A percentile compares a stretch with the other conserved stretches of the same genome.
Conservation (phyloP, 2,888 invertebrate genomes). For the Galerucella calmariensis region DNA sequence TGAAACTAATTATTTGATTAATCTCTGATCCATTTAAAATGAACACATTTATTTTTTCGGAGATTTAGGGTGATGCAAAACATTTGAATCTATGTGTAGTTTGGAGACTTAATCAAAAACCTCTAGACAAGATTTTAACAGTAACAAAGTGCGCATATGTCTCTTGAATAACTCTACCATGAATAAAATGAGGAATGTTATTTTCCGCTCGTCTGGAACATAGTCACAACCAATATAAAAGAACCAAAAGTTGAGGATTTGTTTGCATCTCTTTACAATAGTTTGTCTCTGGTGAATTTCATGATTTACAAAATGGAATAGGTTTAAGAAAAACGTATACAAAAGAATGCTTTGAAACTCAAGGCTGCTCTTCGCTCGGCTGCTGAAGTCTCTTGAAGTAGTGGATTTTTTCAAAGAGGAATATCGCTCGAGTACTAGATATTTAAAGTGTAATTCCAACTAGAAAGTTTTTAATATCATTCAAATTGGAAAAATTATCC, state of each 20-base stretch:
- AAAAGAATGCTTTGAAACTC: conserved; percentile 9
- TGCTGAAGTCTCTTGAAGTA: not conserved
- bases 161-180: not conserved
- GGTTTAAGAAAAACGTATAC: conserved; percentile 8
- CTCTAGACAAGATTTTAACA: no score
- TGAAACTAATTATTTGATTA: no score
- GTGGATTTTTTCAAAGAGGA: not conserved
- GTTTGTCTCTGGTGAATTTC: conserved; percentile 29
- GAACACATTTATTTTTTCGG: no score
- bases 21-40: no score
- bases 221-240: conserved; percentile 12
- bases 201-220: not conserved
- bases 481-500: no score
- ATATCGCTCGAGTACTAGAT: no score
- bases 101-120: no score
- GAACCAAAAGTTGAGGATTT: conserved; percentile 13
- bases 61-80: no score
- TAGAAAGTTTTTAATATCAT: no score
- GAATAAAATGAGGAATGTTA: not conserved
- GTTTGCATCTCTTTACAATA: conserved; percentile 30
- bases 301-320: conserved; percentile 23
- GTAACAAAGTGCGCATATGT: no score
- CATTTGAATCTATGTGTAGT: no score
- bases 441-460: no score
- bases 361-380: not conserved